A percentile compares a stretch with the other conserved stretches of the same genome.
Conservation (phyloP, 1,140 invertebrate genomes). For the Bombyx mandarina region DNA sequence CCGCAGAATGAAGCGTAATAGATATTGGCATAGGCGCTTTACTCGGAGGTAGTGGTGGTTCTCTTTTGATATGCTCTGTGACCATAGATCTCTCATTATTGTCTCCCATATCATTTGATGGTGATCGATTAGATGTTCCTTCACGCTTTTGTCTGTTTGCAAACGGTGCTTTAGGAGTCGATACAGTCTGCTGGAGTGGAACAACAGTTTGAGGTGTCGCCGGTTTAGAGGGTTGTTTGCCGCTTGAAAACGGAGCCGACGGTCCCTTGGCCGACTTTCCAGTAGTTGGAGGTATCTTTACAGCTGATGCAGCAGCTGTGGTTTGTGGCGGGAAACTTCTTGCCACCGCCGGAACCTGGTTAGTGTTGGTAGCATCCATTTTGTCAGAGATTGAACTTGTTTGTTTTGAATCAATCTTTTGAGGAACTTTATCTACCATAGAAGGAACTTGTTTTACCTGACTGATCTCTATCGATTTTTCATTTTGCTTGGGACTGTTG, state of each 20-base stretch:
- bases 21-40: conserved; percentile 59
- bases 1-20: conserved; percentile 48
- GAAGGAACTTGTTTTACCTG: conserved; percentile 9
- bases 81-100: conserved; percentile 23
- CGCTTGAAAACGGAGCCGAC: conserved; percentile 48
- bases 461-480: conserved; percentile 21
- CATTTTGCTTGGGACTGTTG: conserved; percentile 45
- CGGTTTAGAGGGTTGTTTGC: conserved; percentile 44
- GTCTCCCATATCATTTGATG: conserved; percentile 44
- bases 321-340: conserved; percentile 36
- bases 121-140: conserved; percentile 42
- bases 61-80: conserved; percentile 41
- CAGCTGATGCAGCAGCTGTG: conserved; percentile 15
- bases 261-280: conserved; percentile 51
- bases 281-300: conserved; percentile 34
- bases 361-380: conserved; percentile 18
- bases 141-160: conserved; percentile 62
- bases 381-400: conserved; percentile 37
- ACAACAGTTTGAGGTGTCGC: conserved; percentile 50
- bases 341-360: conserved; percentile 19
- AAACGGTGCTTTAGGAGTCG: conserved; percentile 64
- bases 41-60: conserved; percentile 50
- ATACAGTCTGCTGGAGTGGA: conserved; percentile 52
- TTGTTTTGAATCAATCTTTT: conserved; percentile 31
- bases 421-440: conserved; percentile 7